A percentile compares a stretch with the other conserved stretches of the same genome.
phyloP scores from a whole-genome alignment of 2,888 invertebrate species.

The Mimas tiliae region DNA sequence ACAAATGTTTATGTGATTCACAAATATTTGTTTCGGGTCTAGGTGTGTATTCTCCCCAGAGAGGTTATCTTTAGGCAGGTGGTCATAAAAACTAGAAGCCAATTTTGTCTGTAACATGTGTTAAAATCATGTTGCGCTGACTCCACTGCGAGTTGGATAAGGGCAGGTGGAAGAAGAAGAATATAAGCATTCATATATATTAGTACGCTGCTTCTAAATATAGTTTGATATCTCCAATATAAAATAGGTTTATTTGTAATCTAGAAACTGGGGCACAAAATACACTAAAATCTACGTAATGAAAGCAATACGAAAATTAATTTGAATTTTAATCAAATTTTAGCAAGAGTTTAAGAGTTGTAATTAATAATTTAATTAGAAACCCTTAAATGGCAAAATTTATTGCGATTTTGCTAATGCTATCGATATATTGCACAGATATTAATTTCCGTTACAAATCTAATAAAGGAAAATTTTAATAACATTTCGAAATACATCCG shows the following conservation, averaged over 20 bases:
- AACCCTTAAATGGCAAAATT: conserved; percentile 16
- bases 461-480: conserved; percentile 12
- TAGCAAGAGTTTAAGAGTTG: conserved; percentile 27
- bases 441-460: conserved; percentile 15
- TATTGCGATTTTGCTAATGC: neutral
- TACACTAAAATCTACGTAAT: neutral
- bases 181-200: too few species aligned
- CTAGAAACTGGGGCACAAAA: neutral
- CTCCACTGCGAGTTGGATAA: too few species aligned
- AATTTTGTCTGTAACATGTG: too few species aligned
- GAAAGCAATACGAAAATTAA: neutral
- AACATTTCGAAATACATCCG: neutral
- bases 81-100: too few species aligned
- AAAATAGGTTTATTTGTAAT: neutral
- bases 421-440: conserved; percentile 13
- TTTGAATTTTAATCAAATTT: conserved; percentile 31
- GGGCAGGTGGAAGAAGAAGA: too few species aligned
- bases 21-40: too few species aligned
- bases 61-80: too few species aligned
- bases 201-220: neutral
- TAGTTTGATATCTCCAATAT: neutral
- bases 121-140: too few species aligned
- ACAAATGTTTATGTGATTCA: too few species aligned
- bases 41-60: too few species aligned
- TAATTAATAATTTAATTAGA: conserved; percentile 31